Evolutionary conservation across 1,140 invertebrate species (phyloP).

Genomic region (Leptopilina boulardi): DNA sequence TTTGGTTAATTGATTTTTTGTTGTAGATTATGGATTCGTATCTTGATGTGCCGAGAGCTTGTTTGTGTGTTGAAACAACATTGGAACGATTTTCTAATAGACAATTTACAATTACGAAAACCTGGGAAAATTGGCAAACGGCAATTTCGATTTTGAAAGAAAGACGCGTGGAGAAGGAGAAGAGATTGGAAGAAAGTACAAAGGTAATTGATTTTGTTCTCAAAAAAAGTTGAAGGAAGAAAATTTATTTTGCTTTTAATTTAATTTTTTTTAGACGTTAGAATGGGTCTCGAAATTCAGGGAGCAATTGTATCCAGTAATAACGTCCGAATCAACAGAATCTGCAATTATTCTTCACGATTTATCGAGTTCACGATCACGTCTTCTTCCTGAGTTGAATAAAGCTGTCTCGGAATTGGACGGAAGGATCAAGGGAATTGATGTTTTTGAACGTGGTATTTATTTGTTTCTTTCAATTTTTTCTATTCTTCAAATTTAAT

Average conservation of each 20-base stretch:
- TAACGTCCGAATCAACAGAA: slow-evolving; percentile 80
- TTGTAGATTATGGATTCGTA: slow-evolving; percentile 84
- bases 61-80: slow-evolving; percentile 82
- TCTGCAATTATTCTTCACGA: slow-evolving; percentile 78
- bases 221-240: slow-evolving; percentile 38
- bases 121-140: slow-evolving; percentile 84
- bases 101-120: slow-evolving; percentile 81
- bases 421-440: slow-evolving; percentile 81
- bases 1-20: not conserved
- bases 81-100: slow-evolving; percentile 83
- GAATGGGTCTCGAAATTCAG: slow-evolving; percentile 85
- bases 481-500: slow-evolving; percentile 26
- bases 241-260: slow-evolving; percentile 46
- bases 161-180: slow-evolving; percentile 81
- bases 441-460: slow-evolving; percentile 75
- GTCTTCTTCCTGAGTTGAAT: slow-evolving; percentile 80
- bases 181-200: slow-evolving; percentile 84
- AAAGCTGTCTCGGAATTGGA: slow-evolving; percentile 84
- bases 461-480: slow-evolving; percentile 35
- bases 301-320: slow-evolving; percentile 85
- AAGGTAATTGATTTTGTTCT: slow-evolving; percentile 76
- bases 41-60: slow-evolving; percentile 83
- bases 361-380: slow-evolving; percentile 79
- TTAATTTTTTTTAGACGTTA: slow-evolving; percentile 84
- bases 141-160: slow-evolving; percentile 81